Conservation (phyloP, 1,140 invertebrate species). For the Lamellibrachia luymesi region DNA sequence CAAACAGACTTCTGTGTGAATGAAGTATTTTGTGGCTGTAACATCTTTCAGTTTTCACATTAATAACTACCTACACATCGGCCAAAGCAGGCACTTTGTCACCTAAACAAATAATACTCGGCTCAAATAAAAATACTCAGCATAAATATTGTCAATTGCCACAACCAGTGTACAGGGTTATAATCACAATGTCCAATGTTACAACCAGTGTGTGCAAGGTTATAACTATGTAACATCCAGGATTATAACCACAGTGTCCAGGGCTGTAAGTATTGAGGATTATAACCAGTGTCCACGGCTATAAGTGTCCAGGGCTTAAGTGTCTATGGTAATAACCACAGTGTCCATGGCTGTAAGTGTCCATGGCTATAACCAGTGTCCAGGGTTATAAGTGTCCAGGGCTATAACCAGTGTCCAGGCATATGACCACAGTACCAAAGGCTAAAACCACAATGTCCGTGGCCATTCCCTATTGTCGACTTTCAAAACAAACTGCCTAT, state of each 20-base stretch:
- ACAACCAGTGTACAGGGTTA: background rate
- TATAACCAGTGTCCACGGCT: too few species aligned
- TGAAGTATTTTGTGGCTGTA: too few species aligned
- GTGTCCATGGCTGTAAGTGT: too few species aligned
- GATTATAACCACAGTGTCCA: too few species aligned
- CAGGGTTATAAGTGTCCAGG: background rate
- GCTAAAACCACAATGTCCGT: background rate
- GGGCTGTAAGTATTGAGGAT: too few species aligned
- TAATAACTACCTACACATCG: background rate
- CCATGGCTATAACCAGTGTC: too few species aligned
- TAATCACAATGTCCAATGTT: too few species aligned
- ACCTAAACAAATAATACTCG: background rate
- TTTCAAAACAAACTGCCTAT: background rate
- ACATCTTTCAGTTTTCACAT: too few species aligned
- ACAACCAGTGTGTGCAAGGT: too few species aligned
- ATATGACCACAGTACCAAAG: background rate
- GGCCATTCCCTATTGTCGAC: background rate
- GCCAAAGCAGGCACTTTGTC: background rate
- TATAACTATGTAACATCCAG: too few species aligned
- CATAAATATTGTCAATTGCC: background rate
- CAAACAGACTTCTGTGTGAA: too few species aligned
- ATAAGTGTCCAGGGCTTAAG: background rate
- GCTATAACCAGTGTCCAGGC: background rate
- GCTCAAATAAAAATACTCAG: background rate
- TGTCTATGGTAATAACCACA: too few species aligned